Conservation (phyloP, 2,797 vertebrate genomes). For the Orestias chungarensis region DNA sequence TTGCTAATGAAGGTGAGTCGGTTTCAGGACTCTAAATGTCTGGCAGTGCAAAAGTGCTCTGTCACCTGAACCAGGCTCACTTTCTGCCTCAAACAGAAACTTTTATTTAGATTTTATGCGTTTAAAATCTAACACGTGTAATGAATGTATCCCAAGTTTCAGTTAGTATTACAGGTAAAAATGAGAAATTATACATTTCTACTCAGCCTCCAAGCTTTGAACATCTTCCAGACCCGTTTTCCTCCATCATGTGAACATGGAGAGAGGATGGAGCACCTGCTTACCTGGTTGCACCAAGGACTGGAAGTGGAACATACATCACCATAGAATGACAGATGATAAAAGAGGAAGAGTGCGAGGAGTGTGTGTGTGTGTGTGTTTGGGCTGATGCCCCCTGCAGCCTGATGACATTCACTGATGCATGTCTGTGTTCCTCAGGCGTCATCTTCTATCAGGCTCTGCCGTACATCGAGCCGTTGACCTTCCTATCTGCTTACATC, state of each 20-base stretch:
- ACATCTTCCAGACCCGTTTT: too few relatives aligned
- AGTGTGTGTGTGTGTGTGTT: slow-evolving; percentile 9
- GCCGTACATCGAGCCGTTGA: slow-evolving; percentile 78
- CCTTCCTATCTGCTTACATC: slow-evolving; percentile 68
- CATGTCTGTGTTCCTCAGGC: slow-evolving; percentile 69
- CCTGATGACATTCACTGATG: background rate
- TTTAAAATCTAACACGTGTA: too few relatives aligned
- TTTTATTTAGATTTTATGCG: too few relatives aligned
- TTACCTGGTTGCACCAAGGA: background rate
- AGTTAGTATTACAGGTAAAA: too few relatives aligned
- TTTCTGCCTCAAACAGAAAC: too few relatives aligned
- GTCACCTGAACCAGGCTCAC: too few relatives aligned
- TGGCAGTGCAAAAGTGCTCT: too few relatives aligned
- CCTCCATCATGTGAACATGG: too few relatives aligned
- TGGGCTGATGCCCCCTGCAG: background rate
- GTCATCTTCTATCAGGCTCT: slow-evolving; percentile 84
- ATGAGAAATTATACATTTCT: background rate
- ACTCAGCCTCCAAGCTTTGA: background rate
- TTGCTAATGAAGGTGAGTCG: slow-evolving; percentile 84
- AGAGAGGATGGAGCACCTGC: too few relatives aligned
- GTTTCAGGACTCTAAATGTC: background rate
- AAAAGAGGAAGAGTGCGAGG: slow-evolving; percentile 55
- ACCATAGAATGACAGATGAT: slow-evolving; percentile 25
- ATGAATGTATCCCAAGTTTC: too few relatives aligned
- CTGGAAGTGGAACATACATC: slow-evolving; percentile 2